Base-by-base conservation (phyloP, 2,113 vertebrate species). In the Garra rufa region DNA sequence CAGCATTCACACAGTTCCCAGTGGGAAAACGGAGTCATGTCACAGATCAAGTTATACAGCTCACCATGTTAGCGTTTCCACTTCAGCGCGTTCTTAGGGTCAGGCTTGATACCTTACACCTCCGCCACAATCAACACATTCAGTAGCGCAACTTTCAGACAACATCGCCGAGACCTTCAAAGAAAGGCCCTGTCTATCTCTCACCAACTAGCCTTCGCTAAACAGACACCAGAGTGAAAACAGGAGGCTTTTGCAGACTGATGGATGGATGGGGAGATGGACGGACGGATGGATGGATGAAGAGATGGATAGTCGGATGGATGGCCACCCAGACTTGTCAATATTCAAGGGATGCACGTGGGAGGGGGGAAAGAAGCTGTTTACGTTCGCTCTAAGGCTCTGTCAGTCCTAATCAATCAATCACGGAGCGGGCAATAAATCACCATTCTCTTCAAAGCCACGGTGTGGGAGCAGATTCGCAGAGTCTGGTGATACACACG, bases 331-430 rank as follows among this genome's bases (percentile, higher is more conserved):
- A 70, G 77, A 77, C 9, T 80, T 82, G 83, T 76, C 75, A 80
- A 81, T 65, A 82, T 84, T 38, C 50, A 61, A 50, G n/a, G 46
- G 28, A 76, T 73, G 79, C 63, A 43, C 2, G 46, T 61, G 83
- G 28, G 69, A 44, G 79, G 52, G 70, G 63, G 71, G 61, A 61
- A 76, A 70, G n/a, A 71, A 65, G 84, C 71, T 83, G 83, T 88
- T 84, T 84, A 79, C 82, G 69, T 74, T 57, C 67, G 41, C 71
- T 76, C 69, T 52, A 65, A 73, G 85, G 75, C 80, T 86, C 57
- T 55, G 82, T 87, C 88, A 84, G 87, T 55, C 85, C 71, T 65
- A 84, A 88, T 88, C 88, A 88, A 90, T 88, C 89, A 87, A 71
- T 65, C 52, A 79, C 30, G 15, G 44, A 74, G 81, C 26, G 9